Percentiles rank a stretch among this genome's conserved stretches.
Conservation (phyloP, 2,888 invertebrate species). For the Penaeus monodon region DNA sequence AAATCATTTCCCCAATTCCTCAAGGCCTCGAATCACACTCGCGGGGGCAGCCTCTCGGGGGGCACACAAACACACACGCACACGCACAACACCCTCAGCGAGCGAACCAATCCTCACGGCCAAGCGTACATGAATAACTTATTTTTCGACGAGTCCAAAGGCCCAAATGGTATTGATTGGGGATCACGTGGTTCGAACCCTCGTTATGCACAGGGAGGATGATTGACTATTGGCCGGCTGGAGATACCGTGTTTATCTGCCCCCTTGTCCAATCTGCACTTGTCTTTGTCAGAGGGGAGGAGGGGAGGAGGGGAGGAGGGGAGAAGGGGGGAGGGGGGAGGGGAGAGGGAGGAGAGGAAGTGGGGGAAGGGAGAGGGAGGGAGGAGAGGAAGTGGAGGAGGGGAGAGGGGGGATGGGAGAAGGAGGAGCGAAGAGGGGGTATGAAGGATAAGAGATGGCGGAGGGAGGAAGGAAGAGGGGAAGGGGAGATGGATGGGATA, state of each 20-base stretch:
- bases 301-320: too few relatives aligned
- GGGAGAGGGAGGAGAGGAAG: neutral
- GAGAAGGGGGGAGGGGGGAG: neutral
- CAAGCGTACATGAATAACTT: neutral
- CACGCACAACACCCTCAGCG: neutral
- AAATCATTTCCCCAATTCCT: too few relatives aligned
- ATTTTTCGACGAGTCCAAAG: conserved; percentile 20
- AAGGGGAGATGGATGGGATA: too few relatives aligned
- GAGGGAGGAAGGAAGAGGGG: too few relatives aligned
- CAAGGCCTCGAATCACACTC: too few relatives aligned
- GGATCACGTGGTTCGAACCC: conserved; percentile 24
- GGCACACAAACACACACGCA: neutral
- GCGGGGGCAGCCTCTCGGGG: too few relatives aligned
- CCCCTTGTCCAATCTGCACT: neutral
- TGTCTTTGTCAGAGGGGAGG: neutral
- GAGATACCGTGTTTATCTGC: conserved; percentile 1
- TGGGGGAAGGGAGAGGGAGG: neutral
- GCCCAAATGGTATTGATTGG: conserved; percentile 42
- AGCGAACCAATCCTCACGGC: neutral
- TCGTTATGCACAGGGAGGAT: neutral
- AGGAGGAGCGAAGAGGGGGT: too few relatives aligned
- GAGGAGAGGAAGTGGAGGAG: too few relatives aligned
- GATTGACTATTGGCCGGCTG: conserved; percentile 25
- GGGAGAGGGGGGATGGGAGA: too few relatives aligned
- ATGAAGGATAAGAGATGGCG: too few relatives aligned